Evolutionary conservation across 2,113 vertebrate species (phyloP).

Genomic region (Oxyruncus cristatus): DNA sequence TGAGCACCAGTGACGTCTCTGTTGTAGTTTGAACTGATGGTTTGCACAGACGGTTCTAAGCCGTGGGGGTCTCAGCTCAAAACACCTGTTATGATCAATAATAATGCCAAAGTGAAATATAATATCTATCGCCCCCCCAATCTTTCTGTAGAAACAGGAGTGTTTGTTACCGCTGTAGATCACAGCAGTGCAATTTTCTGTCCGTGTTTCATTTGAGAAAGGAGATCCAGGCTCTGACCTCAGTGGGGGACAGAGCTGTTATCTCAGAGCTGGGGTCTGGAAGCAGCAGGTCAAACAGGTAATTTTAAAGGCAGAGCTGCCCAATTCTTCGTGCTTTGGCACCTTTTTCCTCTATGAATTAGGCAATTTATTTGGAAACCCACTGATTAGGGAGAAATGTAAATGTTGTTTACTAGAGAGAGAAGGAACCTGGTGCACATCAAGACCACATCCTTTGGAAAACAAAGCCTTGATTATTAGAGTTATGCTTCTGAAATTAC

Average conservation of each 20-base stretch:
- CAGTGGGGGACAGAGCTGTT: neutral
- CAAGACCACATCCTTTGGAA: neutral
- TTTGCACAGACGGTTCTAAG: neutral
- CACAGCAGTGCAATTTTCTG: neutral
- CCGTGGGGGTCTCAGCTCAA: neutral
- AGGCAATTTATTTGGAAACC: neutral
- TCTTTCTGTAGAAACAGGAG: neutral
- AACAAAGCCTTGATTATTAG: neutral
- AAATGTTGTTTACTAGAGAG: neutral
- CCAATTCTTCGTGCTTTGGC: neutral
- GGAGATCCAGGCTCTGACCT: neutral
- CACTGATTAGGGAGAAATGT: rapidly evolving
- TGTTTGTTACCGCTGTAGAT: neutral
- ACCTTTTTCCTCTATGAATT: neutral
- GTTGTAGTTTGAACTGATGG: neutral
- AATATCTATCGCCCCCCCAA: neutral
- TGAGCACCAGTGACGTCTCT: neutral
- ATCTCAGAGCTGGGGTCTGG: neutral
- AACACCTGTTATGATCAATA: constrained; percentile 41
- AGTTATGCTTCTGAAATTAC: neutral
- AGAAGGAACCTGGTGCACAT: neutral
- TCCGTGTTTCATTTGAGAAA: constrained; percentile 8
- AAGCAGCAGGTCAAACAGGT: constrained; percentile 39
- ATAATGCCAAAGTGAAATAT: constrained; percentile 23
- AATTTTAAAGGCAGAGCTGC: constrained; percentile 5